Evolutionary conservation across 2,888 invertebrate genomes (phyloP).

Genomic region (Neuroscelio doddi): DNA sequence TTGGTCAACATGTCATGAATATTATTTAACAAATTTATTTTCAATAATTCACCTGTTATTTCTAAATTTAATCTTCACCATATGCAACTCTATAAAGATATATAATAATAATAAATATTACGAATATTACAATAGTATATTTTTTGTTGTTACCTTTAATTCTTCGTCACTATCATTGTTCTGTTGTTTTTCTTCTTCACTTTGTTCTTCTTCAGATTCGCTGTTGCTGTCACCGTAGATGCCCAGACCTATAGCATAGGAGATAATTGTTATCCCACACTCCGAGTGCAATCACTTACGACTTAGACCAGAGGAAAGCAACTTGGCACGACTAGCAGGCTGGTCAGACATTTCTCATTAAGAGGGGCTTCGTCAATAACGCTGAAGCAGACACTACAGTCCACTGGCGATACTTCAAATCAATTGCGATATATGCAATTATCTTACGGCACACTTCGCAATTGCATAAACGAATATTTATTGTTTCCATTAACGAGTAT

Average conservation of each 20-base stretch:
- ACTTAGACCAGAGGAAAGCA: conserved; percentile 47
- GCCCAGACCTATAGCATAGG: conserved; percentile 80
- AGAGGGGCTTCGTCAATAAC: conserved; percentile 28
- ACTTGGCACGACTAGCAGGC: conserved; percentile 46
- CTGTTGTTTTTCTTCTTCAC: conserved; percentile 70
- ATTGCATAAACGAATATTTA: too few relatives aligned
- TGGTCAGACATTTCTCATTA: conserved; percentile 39
- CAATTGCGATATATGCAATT: background rate
- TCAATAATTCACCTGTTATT: too few relatives aligned
- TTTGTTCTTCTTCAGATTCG: conserved; percentile 73
- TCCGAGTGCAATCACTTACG: conserved; percentile 5
- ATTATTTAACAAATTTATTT: too few relatives aligned
- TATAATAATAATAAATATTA: too few relatives aligned
- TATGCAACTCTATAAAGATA: too few relatives aligned
- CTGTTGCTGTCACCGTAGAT: conserved; percentile 85
- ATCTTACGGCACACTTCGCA: too few relatives aligned
- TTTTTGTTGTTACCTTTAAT: conserved; percentile 76
- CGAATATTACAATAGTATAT: background rate
- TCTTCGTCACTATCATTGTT: conserved; percentile 80
- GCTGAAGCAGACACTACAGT: background rate
- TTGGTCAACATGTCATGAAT: too few relatives aligned
- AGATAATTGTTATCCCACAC: conserved; percentile 26
- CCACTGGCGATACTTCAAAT: background rate
- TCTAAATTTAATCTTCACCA: too few relatives aligned
- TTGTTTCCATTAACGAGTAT: too few relatives aligned